Evolutionary conservation across 2,888 invertebrate species (phyloP).

Genomic region (Dichetophora obliterata): DNA sequence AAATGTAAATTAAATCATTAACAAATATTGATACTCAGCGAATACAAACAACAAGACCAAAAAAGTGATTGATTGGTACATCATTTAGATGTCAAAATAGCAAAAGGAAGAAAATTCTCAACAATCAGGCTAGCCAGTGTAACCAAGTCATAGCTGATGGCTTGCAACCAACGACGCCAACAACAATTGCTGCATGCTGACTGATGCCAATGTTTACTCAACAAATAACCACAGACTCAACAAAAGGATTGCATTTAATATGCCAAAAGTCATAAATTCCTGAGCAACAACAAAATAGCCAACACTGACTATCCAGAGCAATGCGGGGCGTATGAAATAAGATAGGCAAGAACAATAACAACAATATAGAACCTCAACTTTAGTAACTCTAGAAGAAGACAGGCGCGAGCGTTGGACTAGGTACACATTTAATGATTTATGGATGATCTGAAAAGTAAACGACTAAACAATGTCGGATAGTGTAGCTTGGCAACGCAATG

Average conservation of each 20-base stretch:
- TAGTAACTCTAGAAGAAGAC: constrained; percentile 6
- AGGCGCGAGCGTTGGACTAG: constrained; percentile 6
- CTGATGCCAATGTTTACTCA: constrained; percentile 36
- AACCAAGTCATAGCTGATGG: neutral
- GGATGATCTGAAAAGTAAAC: constrained; percentile 40
- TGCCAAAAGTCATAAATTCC: constrained; percentile 40
- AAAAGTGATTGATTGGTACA: constrained; percentile 38
- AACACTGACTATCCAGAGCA: neutral
- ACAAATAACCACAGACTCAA: constrained; percentile 35
- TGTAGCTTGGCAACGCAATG: neutral
- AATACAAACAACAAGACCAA: constrained; percentile 13
- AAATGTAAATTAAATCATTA: constrained; percentile 39
- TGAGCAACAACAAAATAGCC: constrained; percentile 16
- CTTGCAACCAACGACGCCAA: neutral
- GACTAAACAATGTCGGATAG: constrained; percentile 31
- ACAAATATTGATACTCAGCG: constrained; percentile 35
- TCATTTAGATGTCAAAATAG: constrained; percentile 32
- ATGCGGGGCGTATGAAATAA: neutral
- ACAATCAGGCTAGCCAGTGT: neutral
- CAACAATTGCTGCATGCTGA: constrained; percentile 19
- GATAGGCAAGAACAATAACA: neutral
- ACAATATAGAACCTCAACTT: neutral
- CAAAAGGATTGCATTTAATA: constrained; percentile 38
- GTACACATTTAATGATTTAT: constrained; percentile 39
- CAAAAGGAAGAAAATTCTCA: neutral